Base-by-base conservation (phyloP, 1,140 invertebrate genomes). In the Sitobion miscanthi region DNA sequence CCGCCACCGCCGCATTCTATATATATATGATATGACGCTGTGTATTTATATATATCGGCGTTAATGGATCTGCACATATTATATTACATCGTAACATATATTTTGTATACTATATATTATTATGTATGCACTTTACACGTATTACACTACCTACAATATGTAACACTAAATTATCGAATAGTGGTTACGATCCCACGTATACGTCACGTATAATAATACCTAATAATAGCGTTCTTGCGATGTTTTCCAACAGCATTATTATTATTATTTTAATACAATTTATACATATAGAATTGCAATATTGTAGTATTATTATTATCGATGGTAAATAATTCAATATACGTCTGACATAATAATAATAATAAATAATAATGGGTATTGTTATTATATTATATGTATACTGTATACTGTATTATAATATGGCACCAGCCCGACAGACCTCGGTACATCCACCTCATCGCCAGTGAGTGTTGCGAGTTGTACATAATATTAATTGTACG, bases 11-110 rank as follows among this genome's bases (percentile, higher is more conserved):
- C 52, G 21, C 20, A 54, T 77, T 77, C 62, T 77, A 69, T 69
- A 69, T 14, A 47, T 47, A 52, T 52, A 52, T 52, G 20, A 20
- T 52, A n/a, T 6, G 9, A n/a, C 14, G 30, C 14, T 5, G n/a
- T 77, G 11, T 77, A 77, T n/a, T n/a, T n/a, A n/a, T 69, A 35
- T 7, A 57, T 7, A 57, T n/a, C 4, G 62, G 4, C 62, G 62
- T 69, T 69, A 69, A 69, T 69, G 62, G 62, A 69, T 69, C 30
- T 69, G 62, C 30, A n/a, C 30, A 69, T 69, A 69, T 69, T 69
- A 69, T 69, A 69, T 69, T 69, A 69, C 62, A 69, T 69, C 62
- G 62, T 69, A n/a, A 69, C 62, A 69, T 69, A 69, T 69, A 69
- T 69, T 69, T 69, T 69, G 62, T n/a, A 5, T 8, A n/a, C 30